Evolutionary conservation across 1,140 invertebrate genomes (phyloP).

Genomic region (Lethrus apterus): DNA sequence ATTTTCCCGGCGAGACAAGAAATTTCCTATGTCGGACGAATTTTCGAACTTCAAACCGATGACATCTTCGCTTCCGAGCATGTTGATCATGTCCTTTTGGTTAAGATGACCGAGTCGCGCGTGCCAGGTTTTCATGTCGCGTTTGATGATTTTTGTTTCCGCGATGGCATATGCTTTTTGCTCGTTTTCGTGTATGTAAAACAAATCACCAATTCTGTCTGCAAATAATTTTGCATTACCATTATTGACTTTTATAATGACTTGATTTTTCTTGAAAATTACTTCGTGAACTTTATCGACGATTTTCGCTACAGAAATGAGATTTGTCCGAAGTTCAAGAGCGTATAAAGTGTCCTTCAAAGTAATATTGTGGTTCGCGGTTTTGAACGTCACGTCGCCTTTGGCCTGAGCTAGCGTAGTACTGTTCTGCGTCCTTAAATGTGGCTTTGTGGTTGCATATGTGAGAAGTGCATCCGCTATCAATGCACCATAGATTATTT

Average conservation of each 20-base stretch:
- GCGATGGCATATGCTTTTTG: neutral
- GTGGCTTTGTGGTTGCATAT: neutral
- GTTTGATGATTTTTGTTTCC: too few relatives aligned
- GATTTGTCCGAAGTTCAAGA: neutral
- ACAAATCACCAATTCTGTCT: neutral
- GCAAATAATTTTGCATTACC: neutral
- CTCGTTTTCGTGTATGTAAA: neutral
- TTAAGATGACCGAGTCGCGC: neutral
- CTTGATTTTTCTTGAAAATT: neutral
- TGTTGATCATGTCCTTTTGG: neutral
- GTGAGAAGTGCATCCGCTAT: neutral
- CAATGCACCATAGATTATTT: too few relatives aligned
- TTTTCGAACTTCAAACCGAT: neutral
- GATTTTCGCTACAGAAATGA: neutral
- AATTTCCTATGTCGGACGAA: too few relatives aligned
- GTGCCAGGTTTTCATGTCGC: neutral
- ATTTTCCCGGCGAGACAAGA: too few relatives aligned
- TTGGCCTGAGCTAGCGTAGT: neutral
- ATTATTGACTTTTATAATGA: neutral
- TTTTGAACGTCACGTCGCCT: neutral
- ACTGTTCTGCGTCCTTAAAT: neutral
- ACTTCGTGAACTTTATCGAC: neutral
- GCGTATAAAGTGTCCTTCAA: constrained; percentile 1
- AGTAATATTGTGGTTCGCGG: too few relatives aligned
- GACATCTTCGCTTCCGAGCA: neutral